Evolutionary conservation across 2,888 invertebrate species (phyloP).

Genomic region (Temnothorax rugatulus): DNA sequence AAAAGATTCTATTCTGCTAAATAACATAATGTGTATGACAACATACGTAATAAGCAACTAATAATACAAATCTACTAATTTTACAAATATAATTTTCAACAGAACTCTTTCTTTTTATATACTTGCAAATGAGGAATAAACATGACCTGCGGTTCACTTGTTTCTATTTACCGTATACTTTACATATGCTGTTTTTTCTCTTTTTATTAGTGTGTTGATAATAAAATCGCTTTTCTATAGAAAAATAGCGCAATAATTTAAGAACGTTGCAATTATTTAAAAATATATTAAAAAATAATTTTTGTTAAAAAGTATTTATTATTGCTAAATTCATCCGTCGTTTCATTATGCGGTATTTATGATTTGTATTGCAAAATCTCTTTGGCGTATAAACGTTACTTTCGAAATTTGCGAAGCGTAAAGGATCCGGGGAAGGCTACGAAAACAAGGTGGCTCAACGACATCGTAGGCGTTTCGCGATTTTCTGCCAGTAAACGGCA

Average conservation of each 20-base stretch:
- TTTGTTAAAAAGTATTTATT: slow-evolving; percentile 70
- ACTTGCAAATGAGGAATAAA: background rate
- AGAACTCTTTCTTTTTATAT: background rate
- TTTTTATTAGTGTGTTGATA: background rate
- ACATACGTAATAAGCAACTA: background rate
- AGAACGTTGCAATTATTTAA: slow-evolving; percentile 71
- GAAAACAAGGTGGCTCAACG: slow-evolving; percentile 28
- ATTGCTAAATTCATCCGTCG: slow-evolving; percentile 75
- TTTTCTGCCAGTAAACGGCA: slow-evolving; percentile 40
- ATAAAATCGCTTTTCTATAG: slow-evolving; percentile 58
- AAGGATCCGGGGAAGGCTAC: slow-evolving; percentile 30
- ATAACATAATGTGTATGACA: background rate
- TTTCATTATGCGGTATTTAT: slow-evolving; percentile 66
- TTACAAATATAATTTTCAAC: background rate
- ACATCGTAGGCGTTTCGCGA: slow-evolving; percentile 52
- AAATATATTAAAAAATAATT: slow-evolving; percentile 75
- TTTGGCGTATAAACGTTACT: slow-evolving; percentile 55
- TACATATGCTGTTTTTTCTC: background rate
- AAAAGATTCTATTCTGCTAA: background rate
- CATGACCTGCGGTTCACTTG: background rate
- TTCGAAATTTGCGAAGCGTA: slow-evolving; percentile 60
- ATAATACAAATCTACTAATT: too few relatives aligned
- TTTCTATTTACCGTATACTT: slow-evolving; percentile 1
- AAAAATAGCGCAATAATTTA: slow-evolving; percentile 21
- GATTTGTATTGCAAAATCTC: slow-evolving; percentile 66